Base-by-base conservation (phyloP, 2,888 invertebrate genomes). In the Pollenia angustigena region DNA sequence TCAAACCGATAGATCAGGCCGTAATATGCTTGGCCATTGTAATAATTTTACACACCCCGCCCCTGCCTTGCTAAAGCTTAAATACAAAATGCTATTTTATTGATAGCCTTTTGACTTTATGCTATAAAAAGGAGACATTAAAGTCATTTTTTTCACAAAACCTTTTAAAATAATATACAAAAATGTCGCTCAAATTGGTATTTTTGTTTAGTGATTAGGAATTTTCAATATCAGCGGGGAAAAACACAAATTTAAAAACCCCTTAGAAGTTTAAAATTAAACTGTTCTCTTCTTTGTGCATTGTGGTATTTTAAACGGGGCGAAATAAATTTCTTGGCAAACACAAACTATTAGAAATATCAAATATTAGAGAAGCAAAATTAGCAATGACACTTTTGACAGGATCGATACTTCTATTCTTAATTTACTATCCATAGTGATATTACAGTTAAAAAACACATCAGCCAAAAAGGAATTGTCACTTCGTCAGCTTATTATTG, bases 91-190 rank as follows among this genome's bases (percentile, higher is more conserved):
- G 46, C 2, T 54, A 8, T 74, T 32, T 82, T 74, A 79, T 64
- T 74, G 74, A 75, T 85, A 79, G 56, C 75, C 81, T 82, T 85
- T 85, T 82, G 69, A 85, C 69, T 82, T 82, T 56, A 74, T 78
- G 10, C 44, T 23, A 76, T 16, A 68, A 32, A 58, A 69, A 42
- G 44, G 23, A 32, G 52, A 62, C 11, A n/a, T 23, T 32, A 46
- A 44, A 1, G 40, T 11, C 2, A 23, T 23, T 12, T n/a, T 18
- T 44, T 8, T 62, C 18, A 10, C 23, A 44, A 32, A 64, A 66
- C n/a, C 14, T 12, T 66, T 75, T 68, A 71, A 32, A 62, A 64
- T 75, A 75, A 50, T 75, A 62, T 52, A 75, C 52, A 64, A 74
- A 64, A 52, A 23, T 23, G 52, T 52, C 23, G 23, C 42, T 75